These are phyloP conservation scores for Notechis scutatus DNA, from an alignment of 2,113 vertebrate genomes.

Conservation along the genomic window DNA sequence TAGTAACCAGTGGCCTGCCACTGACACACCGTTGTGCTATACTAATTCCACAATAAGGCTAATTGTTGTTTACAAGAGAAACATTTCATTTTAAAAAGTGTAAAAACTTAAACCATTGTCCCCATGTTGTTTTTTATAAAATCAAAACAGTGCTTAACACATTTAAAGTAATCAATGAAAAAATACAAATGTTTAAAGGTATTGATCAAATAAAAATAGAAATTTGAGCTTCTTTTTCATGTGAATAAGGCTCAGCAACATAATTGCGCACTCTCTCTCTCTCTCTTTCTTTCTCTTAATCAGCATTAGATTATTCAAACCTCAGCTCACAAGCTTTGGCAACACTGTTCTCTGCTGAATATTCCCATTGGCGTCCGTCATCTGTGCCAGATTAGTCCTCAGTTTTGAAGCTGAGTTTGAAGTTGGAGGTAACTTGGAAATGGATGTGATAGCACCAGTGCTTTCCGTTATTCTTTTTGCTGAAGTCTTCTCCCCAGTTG, in stretches of 20 bases:
- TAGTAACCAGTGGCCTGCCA: slow-evolving; percentile 79
- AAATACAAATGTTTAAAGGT: slow-evolving; percentile 76
- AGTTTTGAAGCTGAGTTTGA: slow-evolving; percentile 90
- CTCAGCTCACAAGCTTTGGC: slow-evolving; percentile 97
- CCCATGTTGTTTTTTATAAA: slow-evolving; percentile 80
- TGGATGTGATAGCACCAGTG: slow-evolving; percentile 85
- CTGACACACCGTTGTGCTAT: slow-evolving; percentile 74
- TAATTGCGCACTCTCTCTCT: slow-evolving; percentile 56
- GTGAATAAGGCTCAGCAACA: slow-evolving; percentile 77
- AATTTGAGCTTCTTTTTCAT: slow-evolving; percentile 75
- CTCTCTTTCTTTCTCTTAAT: slow-evolving; percentile 47
- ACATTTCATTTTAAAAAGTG: slow-evolving; percentile 67
- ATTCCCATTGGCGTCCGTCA: slow-evolving; percentile 98
- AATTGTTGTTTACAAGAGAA: slow-evolving; percentile 72
- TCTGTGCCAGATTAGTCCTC: slow-evolving; percentile 94
- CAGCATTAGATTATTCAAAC: slow-evolving; percentile 65
- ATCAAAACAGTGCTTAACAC: slow-evolving; percentile 76
- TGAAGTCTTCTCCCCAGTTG: slow-evolving; percentile 81
- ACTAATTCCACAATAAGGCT: slow-evolving; percentile 75
- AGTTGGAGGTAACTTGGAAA: slow-evolving; percentile 92
- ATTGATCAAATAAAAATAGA: slow-evolving; percentile 75
- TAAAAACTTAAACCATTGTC: slow-evolving; percentile 90
- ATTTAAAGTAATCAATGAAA: slow-evolving; percentile 77
- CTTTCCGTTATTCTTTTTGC: slow-evolving; percentile 82
- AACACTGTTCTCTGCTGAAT: slow-evolving; percentile 96